A percentile compares a stretch with the other conserved stretches of the same genome.
Evolutionary conservation across 2,797 vertebrate genomes (phyloP).

Genomic region (Clarias laeviceps): DNA sequence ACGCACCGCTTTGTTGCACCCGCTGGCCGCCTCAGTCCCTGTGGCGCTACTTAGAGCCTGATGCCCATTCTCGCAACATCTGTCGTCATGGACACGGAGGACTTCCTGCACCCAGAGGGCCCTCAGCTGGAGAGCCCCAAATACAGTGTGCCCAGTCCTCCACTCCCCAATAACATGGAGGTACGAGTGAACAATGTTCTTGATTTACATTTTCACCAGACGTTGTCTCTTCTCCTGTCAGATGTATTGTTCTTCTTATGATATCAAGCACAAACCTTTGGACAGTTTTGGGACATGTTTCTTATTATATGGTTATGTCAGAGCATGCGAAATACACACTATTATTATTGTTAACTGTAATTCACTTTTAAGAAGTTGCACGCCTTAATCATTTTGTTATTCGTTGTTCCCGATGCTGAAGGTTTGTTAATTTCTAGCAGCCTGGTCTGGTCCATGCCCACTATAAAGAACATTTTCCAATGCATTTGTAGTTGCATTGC

Average conservation of each 20-base stretch:
- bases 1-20: conserved; percentile 18
- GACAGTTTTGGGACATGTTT: not conserved
- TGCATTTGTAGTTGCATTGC: not conserved
- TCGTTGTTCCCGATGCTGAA: not conserved
- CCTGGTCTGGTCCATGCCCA: too few relatives aligned
- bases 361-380: not conserved
- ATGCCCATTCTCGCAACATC: conserved; percentile 55
- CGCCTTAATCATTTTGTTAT: not conserved
- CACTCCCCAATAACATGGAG: conserved; percentile 49
- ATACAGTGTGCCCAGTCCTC: conserved; percentile 55
- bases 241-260: not conserved
- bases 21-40: conserved; percentile 24
- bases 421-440: not conserved
- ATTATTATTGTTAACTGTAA: not conserved
- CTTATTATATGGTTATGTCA: not conserved
- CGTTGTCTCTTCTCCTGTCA: not conserved
- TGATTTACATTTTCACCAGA: not conserved
- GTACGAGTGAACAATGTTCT: conserved; percentile 17
- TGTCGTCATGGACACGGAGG: conserved; percentile 59
- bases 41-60: conserved; percentile 51
- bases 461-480: not conserved
- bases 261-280: not conserved
- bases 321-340: not conserved
- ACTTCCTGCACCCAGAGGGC: conserved; percentile 57
- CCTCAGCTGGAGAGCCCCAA: conserved; percentile 54